These are phyloP conservation scores for Rhaphigaster nebulosa DNA, from an alignment of 2,888 invertebrate genomes.

Conservation along the genomic window DNA sequence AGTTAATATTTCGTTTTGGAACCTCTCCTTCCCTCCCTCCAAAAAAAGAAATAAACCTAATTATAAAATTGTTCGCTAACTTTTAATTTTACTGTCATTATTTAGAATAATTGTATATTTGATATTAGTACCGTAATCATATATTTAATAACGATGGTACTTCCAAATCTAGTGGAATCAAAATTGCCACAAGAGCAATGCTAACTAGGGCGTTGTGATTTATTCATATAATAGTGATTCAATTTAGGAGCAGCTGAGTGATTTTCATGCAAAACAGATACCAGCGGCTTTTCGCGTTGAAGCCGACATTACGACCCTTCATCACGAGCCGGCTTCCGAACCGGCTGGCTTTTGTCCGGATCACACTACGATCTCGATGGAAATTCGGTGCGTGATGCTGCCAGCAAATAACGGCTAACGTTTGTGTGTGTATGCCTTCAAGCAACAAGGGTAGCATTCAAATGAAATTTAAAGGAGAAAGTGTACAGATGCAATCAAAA, in stretches of 20 bases:
- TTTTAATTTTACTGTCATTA: not conserved
- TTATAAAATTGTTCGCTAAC: not conserved
- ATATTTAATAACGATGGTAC: too few relatives aligned
- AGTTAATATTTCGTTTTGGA: too few relatives aligned
- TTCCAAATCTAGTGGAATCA: not conserved
- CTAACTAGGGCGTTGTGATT: not conserved
- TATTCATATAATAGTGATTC: constrained; percentile 16
- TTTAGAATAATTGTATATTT: too few relatives aligned
- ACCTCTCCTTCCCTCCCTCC: too few relatives aligned
- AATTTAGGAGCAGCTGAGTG: not conserved
- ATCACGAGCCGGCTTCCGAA: not conserved
- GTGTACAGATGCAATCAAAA: not conserved
- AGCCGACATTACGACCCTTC: constrained; percentile 25
- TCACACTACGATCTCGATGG: not conserved
- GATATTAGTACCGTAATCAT: too few relatives aligned
- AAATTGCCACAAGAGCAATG: not conserved
- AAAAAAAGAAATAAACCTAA: too few relatives aligned
- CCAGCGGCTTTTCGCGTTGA: not conserved
- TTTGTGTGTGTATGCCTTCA: not conserved
- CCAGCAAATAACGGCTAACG: not conserved
- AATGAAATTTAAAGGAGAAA: not conserved
- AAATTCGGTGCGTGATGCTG: not conserved
- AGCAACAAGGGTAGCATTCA: not conserved
- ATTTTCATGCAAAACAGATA: constrained; percentile 43
- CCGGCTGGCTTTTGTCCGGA: not conserved